Percentiles rank a stretch among this genome's conserved stretches.
These are phyloP conservation scores for Osmerus mordax DNA, from an alignment of 2,113 vertebrate species.

Conservation along the genomic window DNA sequence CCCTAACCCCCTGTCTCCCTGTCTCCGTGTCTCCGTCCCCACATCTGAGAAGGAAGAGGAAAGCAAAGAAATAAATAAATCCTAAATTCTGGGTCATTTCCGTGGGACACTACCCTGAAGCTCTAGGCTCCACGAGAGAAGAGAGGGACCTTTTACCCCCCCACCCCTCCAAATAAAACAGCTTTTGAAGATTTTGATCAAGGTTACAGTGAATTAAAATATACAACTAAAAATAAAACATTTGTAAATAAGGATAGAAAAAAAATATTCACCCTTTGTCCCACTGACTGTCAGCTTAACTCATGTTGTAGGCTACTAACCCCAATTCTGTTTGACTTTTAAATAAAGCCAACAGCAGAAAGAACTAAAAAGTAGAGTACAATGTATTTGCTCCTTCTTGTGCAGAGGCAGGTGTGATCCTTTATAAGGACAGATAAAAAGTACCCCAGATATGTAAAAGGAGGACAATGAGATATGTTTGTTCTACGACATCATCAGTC, in stretches of 20 bases:
- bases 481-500: slow-evolving; percentile 36
- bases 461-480: neutral
- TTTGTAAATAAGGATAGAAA: too few relatives aligned
- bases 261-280: too few relatives aligned
- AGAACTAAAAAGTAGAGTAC: too few relatives aligned
- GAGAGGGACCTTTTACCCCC: slow-evolving; percentile 39
- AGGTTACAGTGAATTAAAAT: too few relatives aligned
- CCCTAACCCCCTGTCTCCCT: slow-evolving; percentile 6
- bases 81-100: slow-evolving; percentile 64
- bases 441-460: neutral
- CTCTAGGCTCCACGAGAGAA: slow-evolving; percentile 47
- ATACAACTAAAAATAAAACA: too few relatives aligned
- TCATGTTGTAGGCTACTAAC: too few relatives aligned
- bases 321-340: too few relatives aligned
- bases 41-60: slow-evolving; percentile 48
- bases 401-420: neutral
- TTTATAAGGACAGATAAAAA: slow-evolving; percentile 1
- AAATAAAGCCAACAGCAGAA: too few relatives aligned
- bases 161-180: slow-evolving; percentile 21
- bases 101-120: slow-evolving; percentile 63
- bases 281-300: too few relatives aligned
- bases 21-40: slow-evolving; percentile 32
- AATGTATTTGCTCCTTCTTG: neutral
- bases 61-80: slow-evolving; percentile 69
- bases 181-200: too few relatives aligned